Evolutionary conservation across 2,113 vertebrate genomes (phyloP), one percentile per base, ranked within the genome.

Genomic region (Micronycteris hirsuta): DNA sequence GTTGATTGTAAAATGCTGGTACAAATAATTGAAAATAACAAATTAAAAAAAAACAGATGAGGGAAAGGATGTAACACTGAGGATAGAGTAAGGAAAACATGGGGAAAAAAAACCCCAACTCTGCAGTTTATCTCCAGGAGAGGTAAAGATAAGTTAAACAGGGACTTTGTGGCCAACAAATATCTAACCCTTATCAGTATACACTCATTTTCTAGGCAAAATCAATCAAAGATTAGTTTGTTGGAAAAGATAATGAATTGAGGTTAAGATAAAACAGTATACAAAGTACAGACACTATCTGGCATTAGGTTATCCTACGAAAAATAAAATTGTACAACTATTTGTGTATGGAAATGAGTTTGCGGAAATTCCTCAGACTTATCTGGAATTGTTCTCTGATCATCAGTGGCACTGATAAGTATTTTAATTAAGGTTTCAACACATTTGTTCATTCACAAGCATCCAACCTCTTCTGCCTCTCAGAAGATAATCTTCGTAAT

Each of bases 1-100:
- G 58, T 94, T 95, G 82, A 93, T 58, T 76, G 47, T 88, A 95
- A 97, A 96, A 94, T 91, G 22, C 13, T 96, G 45, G 20, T 54
- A 82, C 86, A 61, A 61, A 61, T 61, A 61, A 61, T 91, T 85
- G 47, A 63, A 67, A 95, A 94, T 81, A 5, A 67, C n/a, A 86
- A 94, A 93, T 93, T 77, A 4, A 49, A 91, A 95, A 91, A 95
- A 95, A 47, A 10, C 26, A 11, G 1, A 58, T 65, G 47, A 83
- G 52, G 5, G 9, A 82, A 93, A 41, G 10, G 16, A 94, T 83
- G 14, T 89, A 67, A 28, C 10, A 26, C 0, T 28, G 20, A 94
- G 84, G 31, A 11, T 4, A 76, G 36, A 91, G 68, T 0, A 74
- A 31, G 16, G 19, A 22, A 77, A 52, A 58, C 24, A 24, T 47